Evolutionary conservation across 1,140 invertebrate species (phyloP), one percentile per base, ranked within the genome.

Genomic region (Liolophura sinensis): DNA sequence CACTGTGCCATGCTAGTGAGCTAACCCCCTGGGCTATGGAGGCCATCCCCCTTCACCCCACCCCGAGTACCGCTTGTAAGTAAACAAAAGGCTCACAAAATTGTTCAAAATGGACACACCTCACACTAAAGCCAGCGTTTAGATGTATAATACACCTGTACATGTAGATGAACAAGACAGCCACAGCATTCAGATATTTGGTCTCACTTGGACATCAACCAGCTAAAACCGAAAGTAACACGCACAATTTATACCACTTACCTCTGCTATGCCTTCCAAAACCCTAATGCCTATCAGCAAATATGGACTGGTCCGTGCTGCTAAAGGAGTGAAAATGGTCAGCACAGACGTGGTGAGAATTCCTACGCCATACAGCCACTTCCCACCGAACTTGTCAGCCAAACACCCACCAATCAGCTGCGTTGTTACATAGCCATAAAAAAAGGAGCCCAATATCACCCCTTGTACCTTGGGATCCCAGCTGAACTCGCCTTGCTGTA

Each of bases 391-490:
- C 25, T 66, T 60, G n/a, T 91, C 89, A 0, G 91, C 91, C 20
- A 91, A 70, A 91, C 90, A 79, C 15, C 72, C 71, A 24, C 91
- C 91, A 0, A 93, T 92, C 51, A 94, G 84, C 82, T 94, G 90
- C 89, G 89, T 65, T 87, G 89, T 4, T 87, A 88, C 85, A 74
- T 90, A 91, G 0, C 90, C 90, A 85, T 89, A 90, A 68, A 94
- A 95, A 85, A 94, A 94, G 0, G 92, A 92, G 76, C 92, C 92
- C 31, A 94, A 81, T 31, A 95, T 88, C 16, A 92, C 80, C 5
- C 92, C 93, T 84, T 92, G 91, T n/a, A 89, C 88, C 76, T 89
- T 88, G 0, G 88, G 88, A 73, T 90, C 89, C 93, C 93, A 94
- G 61, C 90, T 87, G 76, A 94, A 94, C 77, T 93, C 91, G 4